Percentiles rank a stretch among this genome's conserved stretches.
These are phyloP conservation scores for Spongia lamella DNA, from an alignment of 37 sponge, comb jelly and placozoan genomes.

Conservation along the genomic window DNA sequence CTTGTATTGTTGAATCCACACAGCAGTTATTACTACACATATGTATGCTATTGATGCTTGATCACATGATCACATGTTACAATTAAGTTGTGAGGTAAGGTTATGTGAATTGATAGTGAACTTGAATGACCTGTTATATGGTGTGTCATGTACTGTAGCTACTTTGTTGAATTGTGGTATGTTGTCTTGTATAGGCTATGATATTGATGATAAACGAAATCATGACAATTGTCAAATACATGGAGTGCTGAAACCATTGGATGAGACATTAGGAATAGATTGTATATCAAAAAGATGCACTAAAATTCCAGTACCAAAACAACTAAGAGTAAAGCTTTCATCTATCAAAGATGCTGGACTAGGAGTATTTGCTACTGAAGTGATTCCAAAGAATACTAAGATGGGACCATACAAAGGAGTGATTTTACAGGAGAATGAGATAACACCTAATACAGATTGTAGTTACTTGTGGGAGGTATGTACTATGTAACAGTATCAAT, in stretches of 20 bases:
- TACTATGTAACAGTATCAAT: slow-evolving; percentile 1
- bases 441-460: slow-evolving; percentile 37
- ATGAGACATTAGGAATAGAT: slow-evolving; percentile 35
- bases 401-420: slow-evolving; percentile 71
- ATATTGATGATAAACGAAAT: no score
- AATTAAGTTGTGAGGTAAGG: no score
- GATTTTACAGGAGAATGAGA: slow-evolving; percentile 20
- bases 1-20: no score
- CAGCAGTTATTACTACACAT: no score
- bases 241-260: slow-evolving; percentile 44
- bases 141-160: no score
- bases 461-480: slow-evolving; percentile 81
- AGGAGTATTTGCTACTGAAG: slow-evolving; percentile 63
- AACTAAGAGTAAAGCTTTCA: slow-evolving; percentile 65
- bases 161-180: no score
- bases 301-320: slow-evolving; percentile 52
- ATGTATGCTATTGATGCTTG: no score
- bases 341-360: slow-evolving; percentile 61
- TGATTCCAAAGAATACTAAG: slow-evolving; percentile 40
- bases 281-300: slow-evolving; percentile 38
- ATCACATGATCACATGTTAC: no score
- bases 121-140: no score
- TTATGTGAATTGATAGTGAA: no score
- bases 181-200: no score
- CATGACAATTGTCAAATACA: no score